A percentile compares a stretch with the other conserved stretches of the same genome.
Conservation (phyloP, 2,888 invertebrate species). For the Heliconius ethilla region DNA sequence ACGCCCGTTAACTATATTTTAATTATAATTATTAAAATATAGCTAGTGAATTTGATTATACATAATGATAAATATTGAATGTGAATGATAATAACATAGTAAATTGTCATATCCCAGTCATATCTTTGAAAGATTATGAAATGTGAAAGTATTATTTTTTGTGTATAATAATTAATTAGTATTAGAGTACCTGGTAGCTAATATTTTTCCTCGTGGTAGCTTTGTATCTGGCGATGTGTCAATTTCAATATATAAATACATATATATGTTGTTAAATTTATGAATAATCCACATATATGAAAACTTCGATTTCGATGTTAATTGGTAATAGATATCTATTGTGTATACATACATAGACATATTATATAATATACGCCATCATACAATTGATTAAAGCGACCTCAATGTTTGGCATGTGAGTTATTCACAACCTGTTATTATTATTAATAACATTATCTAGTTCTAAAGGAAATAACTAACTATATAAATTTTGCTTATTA, state of each 20-base stretch:
- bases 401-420: neutral
- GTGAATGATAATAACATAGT: constrained; percentile 21
- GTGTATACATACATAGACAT: neutral
- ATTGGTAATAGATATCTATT: neutral
- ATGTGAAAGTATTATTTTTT: constrained; percentile 68
- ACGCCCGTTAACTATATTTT: neutral
- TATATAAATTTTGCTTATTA: neutral
- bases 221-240: constrained; percentile 14
- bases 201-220: constrained; percentile 34
- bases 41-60: constrained; percentile 12
- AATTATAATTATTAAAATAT: neutral
- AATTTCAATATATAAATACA: too few relatives aligned
- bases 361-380: neutral
- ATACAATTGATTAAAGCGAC: neutral
- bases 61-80: neutral
- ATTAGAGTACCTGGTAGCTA: constrained; percentile 66
- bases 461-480: neutral
- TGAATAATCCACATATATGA: neutral
- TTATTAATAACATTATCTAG: neutral
- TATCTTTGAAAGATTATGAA: constrained; percentile 43
- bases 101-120: constrained; percentile 34
- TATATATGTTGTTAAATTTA: too few relatives aligned
- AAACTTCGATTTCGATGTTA: constrained; percentile 3
- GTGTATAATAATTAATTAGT: constrained; percentile 56
- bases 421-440: constrained; percentile 7